Conservation (phyloP, 2,113 vertebrate genomes). For the Dicerorhinus sumatrensis region DNA sequence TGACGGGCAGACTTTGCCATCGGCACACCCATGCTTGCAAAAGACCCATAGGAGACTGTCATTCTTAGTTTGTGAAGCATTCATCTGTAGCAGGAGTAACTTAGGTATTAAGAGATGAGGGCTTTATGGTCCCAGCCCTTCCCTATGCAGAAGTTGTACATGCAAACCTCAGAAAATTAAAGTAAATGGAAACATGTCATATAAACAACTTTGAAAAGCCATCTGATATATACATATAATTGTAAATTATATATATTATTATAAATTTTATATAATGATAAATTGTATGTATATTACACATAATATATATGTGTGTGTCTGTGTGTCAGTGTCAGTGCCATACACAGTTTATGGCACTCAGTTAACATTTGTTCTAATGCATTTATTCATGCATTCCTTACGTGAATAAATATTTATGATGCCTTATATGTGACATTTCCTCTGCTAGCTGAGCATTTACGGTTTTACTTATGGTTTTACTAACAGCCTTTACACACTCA, state of each 20-base stretch:
- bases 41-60: background rate
- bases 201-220: background rate
- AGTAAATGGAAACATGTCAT: background rate
- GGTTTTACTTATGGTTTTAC: background rate
- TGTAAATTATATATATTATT: background rate
- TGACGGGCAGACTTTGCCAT: background rate
- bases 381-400: background rate
- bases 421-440: background rate
- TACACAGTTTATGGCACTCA: background rate
- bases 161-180: background rate
- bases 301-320: too few relatives aligned
- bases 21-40: background rate
- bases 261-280: background rate
- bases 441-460: background rate
- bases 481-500: background rate
- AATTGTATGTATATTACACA: background rate
- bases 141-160: background rate
- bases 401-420: conserved; percentile 43
- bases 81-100: background rate
- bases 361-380: background rate
- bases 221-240: background rate
- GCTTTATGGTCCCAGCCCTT: background rate
- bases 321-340: background rate
- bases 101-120: background rate
- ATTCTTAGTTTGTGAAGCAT: conserved; percentile 9